Conservation (phyloP, 1,140 invertebrate species). For the Tetranychus cinnabarinus region DNA sequence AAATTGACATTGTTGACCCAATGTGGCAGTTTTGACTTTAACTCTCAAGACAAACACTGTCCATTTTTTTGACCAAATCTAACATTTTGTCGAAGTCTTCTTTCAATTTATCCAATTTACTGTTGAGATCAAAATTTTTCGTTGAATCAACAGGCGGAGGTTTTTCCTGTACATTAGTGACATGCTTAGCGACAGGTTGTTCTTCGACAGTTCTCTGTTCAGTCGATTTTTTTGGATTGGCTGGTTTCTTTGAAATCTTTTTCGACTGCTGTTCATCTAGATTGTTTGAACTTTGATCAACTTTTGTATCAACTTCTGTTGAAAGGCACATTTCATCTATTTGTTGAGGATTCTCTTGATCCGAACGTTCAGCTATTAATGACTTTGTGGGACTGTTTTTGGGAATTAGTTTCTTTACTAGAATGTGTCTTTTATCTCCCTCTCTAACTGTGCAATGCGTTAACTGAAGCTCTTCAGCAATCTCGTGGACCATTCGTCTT, state of each 20-base stretch:
- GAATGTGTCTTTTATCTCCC: constrained; percentile 20
- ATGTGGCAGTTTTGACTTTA: constrained; percentile 23
- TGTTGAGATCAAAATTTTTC: not conserved
- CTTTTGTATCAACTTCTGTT: no score
- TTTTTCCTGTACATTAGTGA: not conserved
- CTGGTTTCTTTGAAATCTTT: not conserved
- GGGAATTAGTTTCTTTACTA: constrained; percentile 14
- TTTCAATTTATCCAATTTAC: not conserved
- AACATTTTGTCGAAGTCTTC: constrained; percentile 28
- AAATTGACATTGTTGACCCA: constrained; percentile 30
- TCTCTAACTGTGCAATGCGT: constrained; percentile 22
- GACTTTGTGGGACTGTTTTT: not conserved
- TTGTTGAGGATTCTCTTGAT: no score
- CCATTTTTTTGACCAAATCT: constrained; percentile 22
- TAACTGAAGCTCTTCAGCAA: constrained; percentile 21
- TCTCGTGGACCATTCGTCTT: constrained; percentile 22
- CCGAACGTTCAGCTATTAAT: not conserved
- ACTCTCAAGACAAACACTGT: constrained; percentile 27
- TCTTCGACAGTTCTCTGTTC: no score
- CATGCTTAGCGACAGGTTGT: no score
- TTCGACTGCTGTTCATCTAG: not conserved
- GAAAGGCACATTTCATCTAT: no score
- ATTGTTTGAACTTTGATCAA: not conserved
- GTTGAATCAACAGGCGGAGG: not conserved
- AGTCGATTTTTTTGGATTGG: not conserved